Conservation (phyloP, 2,888 invertebrate species). For the Ceramica pisi region DNA sequence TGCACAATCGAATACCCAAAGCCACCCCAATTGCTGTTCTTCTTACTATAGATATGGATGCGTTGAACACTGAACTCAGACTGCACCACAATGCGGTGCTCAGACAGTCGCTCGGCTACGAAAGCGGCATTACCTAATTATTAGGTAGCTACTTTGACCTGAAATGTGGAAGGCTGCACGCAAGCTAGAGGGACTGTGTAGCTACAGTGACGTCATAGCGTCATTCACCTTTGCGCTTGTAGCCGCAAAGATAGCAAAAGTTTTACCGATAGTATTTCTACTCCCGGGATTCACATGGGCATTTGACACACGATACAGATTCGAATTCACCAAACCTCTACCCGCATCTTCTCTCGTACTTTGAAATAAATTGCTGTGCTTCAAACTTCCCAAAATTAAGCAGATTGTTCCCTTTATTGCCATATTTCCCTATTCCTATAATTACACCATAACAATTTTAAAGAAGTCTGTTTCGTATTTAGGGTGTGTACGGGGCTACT, state of each 20-base stretch:
- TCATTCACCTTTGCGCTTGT: background rate
- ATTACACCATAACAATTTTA: background rate
- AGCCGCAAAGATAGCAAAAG: too few relatives aligned
- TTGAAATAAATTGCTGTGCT: background rate
- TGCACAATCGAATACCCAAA: background rate
- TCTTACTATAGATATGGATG: background rate
- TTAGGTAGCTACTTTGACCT: background rate
- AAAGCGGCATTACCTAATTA: background rate
- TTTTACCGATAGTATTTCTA: background rate
- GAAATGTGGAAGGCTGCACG: background rate
- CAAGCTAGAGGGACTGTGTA: background rate
- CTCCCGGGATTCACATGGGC: background rate
- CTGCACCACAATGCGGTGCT: background rate
- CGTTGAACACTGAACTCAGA: slow-evolving; percentile 11
- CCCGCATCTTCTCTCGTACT: background rate
- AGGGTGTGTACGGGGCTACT: background rate
- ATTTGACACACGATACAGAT: background rate
- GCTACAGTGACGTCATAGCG: background rate
- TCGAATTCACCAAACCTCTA: background rate
- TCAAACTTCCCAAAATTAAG: background rate
- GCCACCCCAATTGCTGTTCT: background rate
- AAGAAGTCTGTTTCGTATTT: background rate
- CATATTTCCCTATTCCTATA: background rate
- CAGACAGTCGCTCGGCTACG: background rate
- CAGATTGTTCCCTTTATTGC: background rate